Evolutionary conservation across 2,888 invertebrate species (phyloP), one percentile per base, ranked within the genome.

Genomic region (Tenodera sinensis): DNA sequence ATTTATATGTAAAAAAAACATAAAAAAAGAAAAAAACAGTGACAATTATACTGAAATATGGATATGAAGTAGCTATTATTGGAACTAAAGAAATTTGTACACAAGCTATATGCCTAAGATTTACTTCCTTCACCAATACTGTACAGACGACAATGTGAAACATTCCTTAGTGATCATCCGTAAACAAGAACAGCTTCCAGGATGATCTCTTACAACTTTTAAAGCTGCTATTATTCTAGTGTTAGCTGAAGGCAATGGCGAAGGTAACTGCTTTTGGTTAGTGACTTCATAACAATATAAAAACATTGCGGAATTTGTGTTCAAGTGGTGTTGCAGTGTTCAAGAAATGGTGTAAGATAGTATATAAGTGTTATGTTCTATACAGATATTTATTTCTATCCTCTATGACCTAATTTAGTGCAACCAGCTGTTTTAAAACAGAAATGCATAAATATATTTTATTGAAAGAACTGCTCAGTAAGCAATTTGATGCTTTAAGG

Each of bases 321-420:
- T 85, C 85, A 84, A 85, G 27, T 81, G 88, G 54, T 83, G 71
- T 84, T 88, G 88, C 85, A 84, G 85, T 85, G 88, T 88, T 88
- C 83, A 88, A 71, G 71, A 83, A 84, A 84, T 84, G n/a, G 81
- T 86, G 86, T 86, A 86, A 86, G 28, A 27, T 85, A 85, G 27
- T 86, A 25, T 20, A 28, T 20, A 28, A 87, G 83, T 30, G 34
- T n/a, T 87, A 82, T 86, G 6, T 20, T 81, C 81, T 71, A 71
- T 20, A 71, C 54, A 71, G 20, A 71, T 71, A 71, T 71, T 71
- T 71, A 71, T 71, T 71, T 71, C 54, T 71, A 71, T 71, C 54
- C 54, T 71, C 54, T 71, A 71, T 20, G 54, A 71, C 54, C 25
- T 20, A 71, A 71, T 71, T 42, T 20, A 71, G 54, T 20, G 54